Conservation (phyloP, 2,888 invertebrate genomes). For the Abscondita cerata region DNA sequence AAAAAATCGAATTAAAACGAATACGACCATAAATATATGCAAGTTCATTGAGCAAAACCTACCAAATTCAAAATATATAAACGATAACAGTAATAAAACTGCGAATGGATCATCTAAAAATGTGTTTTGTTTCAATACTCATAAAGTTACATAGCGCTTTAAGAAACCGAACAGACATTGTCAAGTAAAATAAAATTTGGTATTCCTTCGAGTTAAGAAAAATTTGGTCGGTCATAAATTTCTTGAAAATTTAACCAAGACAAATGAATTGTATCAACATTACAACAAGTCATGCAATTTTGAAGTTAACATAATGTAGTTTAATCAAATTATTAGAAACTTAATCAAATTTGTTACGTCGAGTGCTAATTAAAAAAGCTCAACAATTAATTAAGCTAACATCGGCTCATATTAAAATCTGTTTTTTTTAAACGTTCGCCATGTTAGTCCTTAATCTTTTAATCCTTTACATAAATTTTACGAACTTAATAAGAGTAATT, state of each 20-base stretch:
- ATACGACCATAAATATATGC: too few species aligned
- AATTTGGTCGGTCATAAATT: too few species aligned
- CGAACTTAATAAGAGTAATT: background rate
- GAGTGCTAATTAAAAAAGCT: conserved; percentile 1
- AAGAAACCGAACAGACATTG: too few species aligned
- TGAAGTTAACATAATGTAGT: background rate
- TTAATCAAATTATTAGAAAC: conserved; percentile 2
- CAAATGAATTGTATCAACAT: conserved; percentile 1
- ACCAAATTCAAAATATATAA: too few species aligned
- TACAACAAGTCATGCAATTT: conserved; percentile 5
- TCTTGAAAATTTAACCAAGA: background rate
- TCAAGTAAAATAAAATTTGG: too few species aligned
- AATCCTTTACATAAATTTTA: background rate
- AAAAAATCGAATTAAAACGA: too few species aligned
- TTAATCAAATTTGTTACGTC: conserved; percentile 7
- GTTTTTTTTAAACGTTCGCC: background rate
- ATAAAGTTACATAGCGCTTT: too few species aligned
- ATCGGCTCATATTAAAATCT: background rate
- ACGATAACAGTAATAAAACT: too few species aligned
- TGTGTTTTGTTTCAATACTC: too few species aligned
- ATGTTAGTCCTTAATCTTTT: background rate
- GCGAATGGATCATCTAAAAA: too few species aligned
- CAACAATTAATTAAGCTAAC: background rate
- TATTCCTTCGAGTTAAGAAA: too few species aligned
- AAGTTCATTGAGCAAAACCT: too few species aligned